These are phyloP conservation scores for Semicossyphus pulcher DNA, from an alignment of 2,113 vertebrate genomes.

Conservation along the genomic window DNA sequence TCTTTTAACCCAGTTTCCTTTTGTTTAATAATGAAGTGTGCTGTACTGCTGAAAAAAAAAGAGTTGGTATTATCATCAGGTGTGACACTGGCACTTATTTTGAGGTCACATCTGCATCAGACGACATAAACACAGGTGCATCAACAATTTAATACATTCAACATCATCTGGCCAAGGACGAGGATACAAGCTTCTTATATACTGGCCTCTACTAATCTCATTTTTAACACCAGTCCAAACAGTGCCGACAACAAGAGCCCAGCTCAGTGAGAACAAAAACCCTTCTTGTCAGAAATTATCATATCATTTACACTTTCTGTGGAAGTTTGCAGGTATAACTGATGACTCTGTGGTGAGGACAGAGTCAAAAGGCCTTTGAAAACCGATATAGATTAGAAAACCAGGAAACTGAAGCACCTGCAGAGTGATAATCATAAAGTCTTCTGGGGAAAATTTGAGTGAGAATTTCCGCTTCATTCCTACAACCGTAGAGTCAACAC, in stretches of 20 bases:
- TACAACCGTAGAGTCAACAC: neutral
- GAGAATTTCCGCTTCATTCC: constrained; percentile 12
- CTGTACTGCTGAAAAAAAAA: constrained; percentile 32
- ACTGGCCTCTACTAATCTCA: neutral
- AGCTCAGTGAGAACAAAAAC: neutral
- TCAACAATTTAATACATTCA: neutral
- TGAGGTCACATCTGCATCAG: constrained; percentile 11
- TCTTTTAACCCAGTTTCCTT: constrained; percentile 61
- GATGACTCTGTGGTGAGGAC: neutral
- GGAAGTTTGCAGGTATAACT: neutral
- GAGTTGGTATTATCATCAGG: constrained; percentile 14
- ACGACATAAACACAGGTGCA: neutral
- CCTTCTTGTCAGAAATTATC: neutral
- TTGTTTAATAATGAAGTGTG: constrained; percentile 39
- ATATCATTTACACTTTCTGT: neutral
- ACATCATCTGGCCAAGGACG: neutral
- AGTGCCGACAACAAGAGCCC: neutral
- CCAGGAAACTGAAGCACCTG: constrained; percentile 40
- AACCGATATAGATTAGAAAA: constrained; percentile 1
- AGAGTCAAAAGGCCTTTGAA: neutral
- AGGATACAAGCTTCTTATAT: neutral
- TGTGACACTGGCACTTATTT: neutral
- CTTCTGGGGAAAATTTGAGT: constrained; percentile 28
- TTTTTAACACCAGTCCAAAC: neutral
- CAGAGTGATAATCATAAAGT: constrained; percentile 1